A percentile compares a stretch with the other conserved stretches of the same genome.
phyloP scores from a whole-genome alignment of 37 sponge, comb jelly and placozoan genomes.

The Mnemiopsis leidyi region DNA sequence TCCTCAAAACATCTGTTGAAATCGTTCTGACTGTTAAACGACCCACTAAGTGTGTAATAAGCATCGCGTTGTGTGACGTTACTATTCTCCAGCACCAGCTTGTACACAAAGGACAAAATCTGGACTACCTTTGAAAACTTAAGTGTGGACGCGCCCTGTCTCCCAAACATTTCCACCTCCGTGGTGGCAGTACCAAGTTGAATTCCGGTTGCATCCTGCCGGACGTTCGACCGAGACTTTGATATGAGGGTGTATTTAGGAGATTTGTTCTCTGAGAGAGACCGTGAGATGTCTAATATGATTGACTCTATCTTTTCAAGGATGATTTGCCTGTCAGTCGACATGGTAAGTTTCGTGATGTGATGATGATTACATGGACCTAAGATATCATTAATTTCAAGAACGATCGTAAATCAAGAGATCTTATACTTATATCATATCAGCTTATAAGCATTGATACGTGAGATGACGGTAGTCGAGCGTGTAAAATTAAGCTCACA shows the following conservation, averaged over 20 bases:
- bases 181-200: background rate
- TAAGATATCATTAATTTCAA: background rate
- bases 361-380: too few relatives aligned
- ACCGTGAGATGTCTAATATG: background rate
- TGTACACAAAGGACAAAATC: slow-evolving; percentile 23
- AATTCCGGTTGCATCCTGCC: background rate
- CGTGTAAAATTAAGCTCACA: too few relatives aligned
- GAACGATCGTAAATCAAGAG: background rate
- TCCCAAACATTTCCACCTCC: slow-evolving; percentile 46
- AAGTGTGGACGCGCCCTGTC: background rate
- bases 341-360: too few relatives aligned
- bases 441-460: too few relatives aligned
- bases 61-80: slow-evolving; percentile 89
- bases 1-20: slow-evolving; percentile 87
- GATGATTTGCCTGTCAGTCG: background rate
- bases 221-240: background rate
- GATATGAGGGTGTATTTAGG: slow-evolving; percentile 48
- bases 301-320: slow-evolving; percentile 48
- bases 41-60: slow-evolving; percentile 85
- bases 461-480: too few relatives aligned
- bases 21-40: slow-evolving; percentile 83
- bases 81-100: slow-evolving; percentile 74
- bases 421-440: background rate
- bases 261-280: background rate
- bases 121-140: slow-evolving; percentile 3